These are phyloP conservation scores for Machimus atricapillus DNA, from an alignment of 2,888 invertebrate genomes.

Conservation along the genomic window DNA sequence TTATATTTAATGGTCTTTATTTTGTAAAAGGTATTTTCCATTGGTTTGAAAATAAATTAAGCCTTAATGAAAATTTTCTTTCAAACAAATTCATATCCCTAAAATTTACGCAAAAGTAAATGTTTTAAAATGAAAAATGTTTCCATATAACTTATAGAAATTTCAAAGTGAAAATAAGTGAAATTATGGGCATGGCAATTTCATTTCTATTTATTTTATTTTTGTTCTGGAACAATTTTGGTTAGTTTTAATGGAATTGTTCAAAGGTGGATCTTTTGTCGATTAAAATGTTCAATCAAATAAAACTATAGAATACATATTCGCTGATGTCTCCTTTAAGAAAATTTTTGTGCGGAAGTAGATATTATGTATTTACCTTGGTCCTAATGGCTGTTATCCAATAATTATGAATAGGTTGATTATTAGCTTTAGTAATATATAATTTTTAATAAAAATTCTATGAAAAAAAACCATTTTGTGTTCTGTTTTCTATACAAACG, in stretches of 20 bases:
- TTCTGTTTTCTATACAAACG: not conserved
- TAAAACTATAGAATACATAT: not conserved
- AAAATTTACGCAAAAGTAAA: not conserved
- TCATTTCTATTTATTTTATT: not conserved
- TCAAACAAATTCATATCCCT: not conserved
- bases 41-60: not conserved
- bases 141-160: not conserved
- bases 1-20: not conserved
- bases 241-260: not conserved
- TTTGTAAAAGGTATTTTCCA: not conserved
- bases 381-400: constrained; percentile 33
- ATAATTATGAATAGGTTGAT: constrained; percentile 25
- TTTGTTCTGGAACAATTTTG: not conserved
- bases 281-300: not conserved
- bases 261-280: not conserved
- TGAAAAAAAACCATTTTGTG: not conserved
- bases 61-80: not conserved
- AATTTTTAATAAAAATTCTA: constrained; percentile 38
- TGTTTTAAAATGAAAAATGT: not conserved
- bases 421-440: constrained; percentile 30
- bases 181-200: not conserved
- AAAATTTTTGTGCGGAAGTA: constrained; percentile 14
- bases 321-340: not conserved
- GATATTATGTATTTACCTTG: not conserved
- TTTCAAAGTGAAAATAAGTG: not conserved